Conservation (phyloP, 2,113 vertebrate genomes). For the Hippoglossus stenolepis region DNA sequence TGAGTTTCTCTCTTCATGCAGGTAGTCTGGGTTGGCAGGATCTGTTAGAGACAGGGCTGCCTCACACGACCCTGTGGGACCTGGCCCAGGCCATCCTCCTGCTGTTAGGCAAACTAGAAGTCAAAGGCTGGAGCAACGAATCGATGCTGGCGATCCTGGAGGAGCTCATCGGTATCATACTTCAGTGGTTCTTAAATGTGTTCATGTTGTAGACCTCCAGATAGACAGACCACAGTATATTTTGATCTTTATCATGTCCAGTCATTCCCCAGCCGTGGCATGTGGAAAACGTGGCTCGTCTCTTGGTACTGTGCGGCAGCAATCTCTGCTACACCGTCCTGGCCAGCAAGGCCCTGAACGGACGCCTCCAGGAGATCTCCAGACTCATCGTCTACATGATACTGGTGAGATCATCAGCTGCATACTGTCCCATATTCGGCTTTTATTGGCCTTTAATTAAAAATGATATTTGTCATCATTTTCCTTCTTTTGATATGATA, state of each 20-base stretch:
- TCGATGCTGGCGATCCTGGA: conserved; percentile 88
- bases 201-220: neutral
- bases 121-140: conserved; percentile 84
- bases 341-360: conserved; percentile 88
- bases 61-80: conserved; percentile 83
- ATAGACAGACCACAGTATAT: neutral
- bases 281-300: conserved; percentile 88
- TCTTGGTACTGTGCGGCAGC: conserved; percentile 90
- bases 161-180: conserved; percentile 87
- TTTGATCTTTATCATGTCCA: conserved; percentile 51
- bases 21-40: conserved; percentile 88
- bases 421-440: neutral
- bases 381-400: conserved; percentile 87
- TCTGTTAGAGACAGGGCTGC: conserved; percentile 82
- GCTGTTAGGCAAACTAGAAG: conserved; percentile 77
- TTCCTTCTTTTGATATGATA: neutral
- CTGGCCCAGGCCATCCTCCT: conserved; percentile 87
- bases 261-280: conserved; percentile 89
- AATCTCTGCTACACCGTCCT: conserved; percentile 88
- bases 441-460: neutral
- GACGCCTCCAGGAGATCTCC: conserved; percentile 83
- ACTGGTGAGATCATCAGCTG: conserved; percentile 81
- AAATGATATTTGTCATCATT: neutral
- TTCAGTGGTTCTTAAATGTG: neutral
- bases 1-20: conserved; percentile 57